Evolutionary conservation across 2,888 invertebrate genomes (phyloP), one percentile per base, ranked within the genome.

Genomic region (Busseola fusca): DNA sequence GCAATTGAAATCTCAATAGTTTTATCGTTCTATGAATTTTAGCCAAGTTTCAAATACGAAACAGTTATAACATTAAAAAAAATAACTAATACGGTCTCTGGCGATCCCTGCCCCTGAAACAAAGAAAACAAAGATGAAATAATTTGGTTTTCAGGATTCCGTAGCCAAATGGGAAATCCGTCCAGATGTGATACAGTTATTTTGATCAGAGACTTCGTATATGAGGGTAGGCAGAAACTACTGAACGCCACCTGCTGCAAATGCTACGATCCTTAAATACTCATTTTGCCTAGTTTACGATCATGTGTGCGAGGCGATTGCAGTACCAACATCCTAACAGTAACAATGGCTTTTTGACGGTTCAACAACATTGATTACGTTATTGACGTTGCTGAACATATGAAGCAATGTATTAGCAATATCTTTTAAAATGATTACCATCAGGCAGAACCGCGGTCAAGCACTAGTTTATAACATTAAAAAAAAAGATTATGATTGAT

Each of bases 21-120:
- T 45, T 57, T 30, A 52, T 45, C 14, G 48, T 54, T 75, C 54
- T 76, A 64, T 64, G 52, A 67, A 58, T 69, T 77, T 87, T 82
- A 82, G 85, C 86, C 85, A 86, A 80, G 65, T 82, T 79, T 79
- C 68, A 75, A 80, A 79, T 86, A 85, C 62, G 80, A 78, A 81
- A 82, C 71, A 81, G 80, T 54, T 67, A 67, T 34, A 62, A 72
- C 68, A 52, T 6, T 1, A 2, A 60, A 67, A 74, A 67, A 67
- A 64, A 62, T 68, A 30, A 45, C 84, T 85, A 91, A 82, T 91
- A 91, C 54, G 89, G 89, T 84, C 88, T 84, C 78, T 88, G 88
- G 64, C 88, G 96, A 94, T 87, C 96, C 90, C 96, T 91, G 85
- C 96, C 92, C 76, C 96, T 95, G 92, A 90, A 90, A 76, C 34